Percentiles rank a stretch among this genome's conserved stretches.
Conservation (phyloP, 2,888 invertebrate species). For the Dysmachus trigonus region DNA sequence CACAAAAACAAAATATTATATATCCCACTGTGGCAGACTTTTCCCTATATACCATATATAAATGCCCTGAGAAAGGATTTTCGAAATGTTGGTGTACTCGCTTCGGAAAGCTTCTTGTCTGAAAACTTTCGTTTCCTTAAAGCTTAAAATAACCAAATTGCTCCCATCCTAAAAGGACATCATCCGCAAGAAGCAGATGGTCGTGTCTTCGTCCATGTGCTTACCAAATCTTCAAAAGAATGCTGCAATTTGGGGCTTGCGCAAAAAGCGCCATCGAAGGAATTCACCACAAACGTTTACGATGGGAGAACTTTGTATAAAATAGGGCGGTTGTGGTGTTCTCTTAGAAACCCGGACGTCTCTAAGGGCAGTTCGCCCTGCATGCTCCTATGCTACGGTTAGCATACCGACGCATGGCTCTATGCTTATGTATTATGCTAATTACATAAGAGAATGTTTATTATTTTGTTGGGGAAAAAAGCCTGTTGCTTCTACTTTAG, state of each 20-base stretch:
- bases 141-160: neutral
- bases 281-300: neutral
- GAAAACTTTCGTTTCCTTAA: neutral
- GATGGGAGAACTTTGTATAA: neutral
- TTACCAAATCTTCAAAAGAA: neutral
- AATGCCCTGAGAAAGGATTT: neutral
- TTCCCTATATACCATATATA: no score
- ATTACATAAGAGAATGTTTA: slow-evolving; percentile 12
- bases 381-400: neutral
- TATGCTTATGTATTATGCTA: neutral
- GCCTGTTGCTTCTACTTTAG: slow-evolving; percentile 28
- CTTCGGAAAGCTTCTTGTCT: neutral
- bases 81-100: neutral
- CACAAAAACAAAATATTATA: no score
- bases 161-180: neutral
- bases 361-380: neutral
- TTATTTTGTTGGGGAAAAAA: slow-evolving; percentile 16
- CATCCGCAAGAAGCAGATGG: neutral
- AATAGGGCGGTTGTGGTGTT: neutral
- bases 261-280: neutral
- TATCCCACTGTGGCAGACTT: no score
- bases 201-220: neutral
- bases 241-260: slow-evolving; percentile 28
- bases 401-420: neutral
- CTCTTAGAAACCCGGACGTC: neutral